Evolutionary conservation across 2,113 vertebrate species (phyloP), one percentile per base, ranked within the genome.

Genomic region (Puffinus mauretanicus): DNA sequence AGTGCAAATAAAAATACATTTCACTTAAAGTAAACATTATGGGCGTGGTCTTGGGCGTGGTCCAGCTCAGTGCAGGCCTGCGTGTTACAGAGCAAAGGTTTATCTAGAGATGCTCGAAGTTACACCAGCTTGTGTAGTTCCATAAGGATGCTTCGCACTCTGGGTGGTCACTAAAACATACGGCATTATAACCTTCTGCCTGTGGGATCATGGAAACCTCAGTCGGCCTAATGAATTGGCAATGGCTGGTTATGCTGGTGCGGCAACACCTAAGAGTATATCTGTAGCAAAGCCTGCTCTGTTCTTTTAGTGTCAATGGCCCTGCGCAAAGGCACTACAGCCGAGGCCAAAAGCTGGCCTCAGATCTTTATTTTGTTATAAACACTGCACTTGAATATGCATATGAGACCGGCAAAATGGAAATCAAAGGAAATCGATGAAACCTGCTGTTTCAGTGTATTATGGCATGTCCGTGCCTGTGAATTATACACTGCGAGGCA

Each of bases 401-500:
- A 2, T 72, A 34, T 7, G 10, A 78, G 77, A 62, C 34, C 0
- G 0, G 19, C 8, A 54, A 66, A 86, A 81, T 0, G 40, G 71
- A 65, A 93, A 78, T 73, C 52, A 60, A 79, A 85, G 58, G 51
- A 18, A 87, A 78, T 71, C 27, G 55, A 8, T 51, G 60, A 71
- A 91, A 54, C 26, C 13, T 82, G 34, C 26, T 51, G 25, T 34
- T 92, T 38, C 22, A 8, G 51, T 16, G 46, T 51, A 24, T 17
- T n/a, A 6, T 0, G 0, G 58, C 29, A 2, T 1, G 18, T 40
- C 1, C 0, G 0, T 67, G n/a, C 55, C 40, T 46, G 49, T 60
- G 86, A 82, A 65, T 55, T 36, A 24, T 2, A 24, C 34, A 44
- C 44, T 1, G 4, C 51, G 51, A 69, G 77, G 46, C 52, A 61